Conservation (phyloP, 2,113 vertebrate species). For the Leptobrachium leishanense region DNA sequence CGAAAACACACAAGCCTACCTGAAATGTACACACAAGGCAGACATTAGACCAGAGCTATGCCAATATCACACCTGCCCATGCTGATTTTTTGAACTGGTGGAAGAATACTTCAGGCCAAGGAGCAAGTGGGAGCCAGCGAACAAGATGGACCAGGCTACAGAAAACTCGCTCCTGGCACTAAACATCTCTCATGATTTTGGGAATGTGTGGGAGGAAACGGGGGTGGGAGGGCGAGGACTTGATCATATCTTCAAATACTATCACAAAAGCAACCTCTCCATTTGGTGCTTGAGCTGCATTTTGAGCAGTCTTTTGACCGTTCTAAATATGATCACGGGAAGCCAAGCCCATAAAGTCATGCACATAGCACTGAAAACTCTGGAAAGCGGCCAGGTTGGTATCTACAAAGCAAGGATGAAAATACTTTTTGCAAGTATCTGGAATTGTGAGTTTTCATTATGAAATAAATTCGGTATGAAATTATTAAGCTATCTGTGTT, state of each 20-base stretch:
- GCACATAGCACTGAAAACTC: conserved; percentile 74
- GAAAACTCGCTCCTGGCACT: conserved; percentile 44
- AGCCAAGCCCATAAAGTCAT: conserved; percentile 62
- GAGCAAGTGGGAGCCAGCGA: conserved; percentile 48
- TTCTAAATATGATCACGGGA: conserved; percentile 66
- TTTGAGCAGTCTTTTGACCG: conserved; percentile 80
- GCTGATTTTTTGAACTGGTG: conserved; percentile 69
- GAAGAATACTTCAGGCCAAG: conserved; percentile 56
- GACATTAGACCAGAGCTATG: conserved; percentile 71
- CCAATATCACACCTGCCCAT: conserved; percentile 84
- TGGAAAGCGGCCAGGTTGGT: conserved; percentile 61
- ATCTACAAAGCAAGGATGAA: conserved; percentile 26
- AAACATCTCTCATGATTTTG: conserved; percentile 61
- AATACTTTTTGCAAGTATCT: conserved; percentile 72
- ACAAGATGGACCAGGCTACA: conserved; percentile 62
- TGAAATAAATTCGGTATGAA: conserved; percentile 76
- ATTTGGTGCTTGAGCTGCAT: conserved; percentile 78
- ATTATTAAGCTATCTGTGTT: conserved; percentile 74
- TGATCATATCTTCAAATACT: conserved; percentile 73
- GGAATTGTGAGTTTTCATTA: conserved; percentile 82
- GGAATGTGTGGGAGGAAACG: conserved; percentile 66
- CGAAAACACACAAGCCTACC: conserved; percentile 80
- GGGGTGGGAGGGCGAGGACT: conserved; percentile 47
- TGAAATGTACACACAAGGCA: conserved; percentile 63
- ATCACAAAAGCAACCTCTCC: conserved; percentile 58